Base-by-base conservation (phyloP, 2,797 vertebrate genomes). In the Danio jaintianensis region DNA sequence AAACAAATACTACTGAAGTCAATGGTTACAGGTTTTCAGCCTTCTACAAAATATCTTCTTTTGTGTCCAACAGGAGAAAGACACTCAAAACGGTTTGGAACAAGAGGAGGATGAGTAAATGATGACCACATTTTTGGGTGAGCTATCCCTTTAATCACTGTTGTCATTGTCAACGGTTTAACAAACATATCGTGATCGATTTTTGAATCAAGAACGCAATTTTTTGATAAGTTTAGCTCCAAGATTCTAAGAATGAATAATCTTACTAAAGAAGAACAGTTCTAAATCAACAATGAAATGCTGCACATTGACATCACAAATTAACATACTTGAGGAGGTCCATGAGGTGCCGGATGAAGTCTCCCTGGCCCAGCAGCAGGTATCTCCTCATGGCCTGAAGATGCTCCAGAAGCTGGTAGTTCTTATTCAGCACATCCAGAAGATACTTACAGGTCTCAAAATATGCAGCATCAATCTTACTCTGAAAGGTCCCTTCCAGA, bases 341-440 rank as follows among this genome's bases (percentile, higher is more conserved):
- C 98, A 99, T 99, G 78, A 99, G 93, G 87, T 99, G 98, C 20
- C 98, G 90, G 89, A 99, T 98, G 87, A 99, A 99, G 90, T 99
- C 98, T 81, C 98, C 98, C 88, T 99, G 98, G 78, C 98, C 98
- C 36, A 99, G 95, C 56, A 99, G 95, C 86, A 99, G 91, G 93
- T 99, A 99, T 69, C 98, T 95, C 52, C 98, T 95, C 96, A 98
- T 96, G 76, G 98, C 97, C 91, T 99, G 96, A 90, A 99, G 94
- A 84, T 99, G 98, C 70, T 99, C 98, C 87, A 99, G 92, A 87
- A 99, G 89, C 86, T 95, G 96, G 91, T 99, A 99, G 88, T 96
- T 97, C 64, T 92, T 95, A 90, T 96, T 98, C 69, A 99, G 95
- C 7, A 99, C 96, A 45, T 99, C 94, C 89, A 99, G 88, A 56